These are phyloP conservation scores for Camptogramma bilineatum DNA, from an alignment of 2,888 invertebrate species.

Conservation along the genomic window DNA sequence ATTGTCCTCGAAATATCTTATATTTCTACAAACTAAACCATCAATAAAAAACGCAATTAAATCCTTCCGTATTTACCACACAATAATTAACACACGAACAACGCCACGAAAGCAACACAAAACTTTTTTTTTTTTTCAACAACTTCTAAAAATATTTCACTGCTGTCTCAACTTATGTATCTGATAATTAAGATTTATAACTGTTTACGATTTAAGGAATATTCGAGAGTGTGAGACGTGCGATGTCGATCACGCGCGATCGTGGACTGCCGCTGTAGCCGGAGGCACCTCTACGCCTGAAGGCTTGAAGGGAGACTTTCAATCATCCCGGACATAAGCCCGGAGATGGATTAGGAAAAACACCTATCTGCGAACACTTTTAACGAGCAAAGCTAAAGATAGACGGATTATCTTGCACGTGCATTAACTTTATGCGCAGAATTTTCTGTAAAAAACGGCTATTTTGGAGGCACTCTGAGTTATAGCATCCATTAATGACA, in stretches of 20 bases:
- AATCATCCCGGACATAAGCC: constrained; percentile 58
- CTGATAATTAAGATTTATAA: neutral
- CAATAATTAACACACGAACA: neutral
- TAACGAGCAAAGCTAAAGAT: constrained; percentile 51
- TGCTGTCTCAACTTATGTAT: neutral
- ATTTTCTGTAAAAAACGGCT: neutral
- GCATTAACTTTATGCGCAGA: neutral
- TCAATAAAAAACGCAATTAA: neutral
- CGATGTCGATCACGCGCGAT: constrained; percentile 26
- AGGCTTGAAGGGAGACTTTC: constrained; percentile 44
- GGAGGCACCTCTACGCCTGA: constrained; percentile 12
- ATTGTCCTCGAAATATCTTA: constrained; percentile 7
- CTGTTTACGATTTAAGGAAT: constrained; percentile 1
- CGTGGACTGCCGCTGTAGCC: constrained; percentile 33
- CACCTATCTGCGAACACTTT: constrained; percentile 55
- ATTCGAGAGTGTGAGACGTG: constrained; percentile 30
- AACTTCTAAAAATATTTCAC: neutral
- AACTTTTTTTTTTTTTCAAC: too few species aligned
- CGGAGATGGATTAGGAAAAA: constrained; percentile 63
- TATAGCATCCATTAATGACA: neutral
- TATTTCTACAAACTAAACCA: neutral
- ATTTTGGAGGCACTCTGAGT: neutral
- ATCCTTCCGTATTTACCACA: neutral
- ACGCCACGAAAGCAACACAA: neutral
- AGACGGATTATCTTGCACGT: constrained; percentile 45